Evolutionary conservation across 1,140 invertebrate species (phyloP), one percentile per base, ranked within the genome.

Genomic region (Trachymyrmex cornetzi): DNA sequence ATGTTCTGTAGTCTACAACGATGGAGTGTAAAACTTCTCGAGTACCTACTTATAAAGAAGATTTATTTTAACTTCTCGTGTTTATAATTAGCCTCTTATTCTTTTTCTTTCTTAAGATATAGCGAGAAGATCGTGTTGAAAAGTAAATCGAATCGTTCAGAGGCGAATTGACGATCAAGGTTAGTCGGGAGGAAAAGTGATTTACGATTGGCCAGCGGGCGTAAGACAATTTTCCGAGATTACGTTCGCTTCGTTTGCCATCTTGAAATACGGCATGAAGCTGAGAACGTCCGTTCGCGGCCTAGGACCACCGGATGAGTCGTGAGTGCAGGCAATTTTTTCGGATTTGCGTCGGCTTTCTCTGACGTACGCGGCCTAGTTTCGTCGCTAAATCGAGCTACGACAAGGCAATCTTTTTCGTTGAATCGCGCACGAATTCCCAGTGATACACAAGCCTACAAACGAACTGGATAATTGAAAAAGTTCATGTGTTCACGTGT

Each of bases 181-280:
- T 30, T 69, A 57, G 64, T 57, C 22, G 3, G 16, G 50, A 71
- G 11, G 64, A 81, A 71, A 57, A 16, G 53, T 57, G 66, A 81
- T 71, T 81, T 71, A 81, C 71, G 66, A 81, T 81, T 34, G 79
- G 30, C 12, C 34, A 57, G 34, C 5, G 53, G 53, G 53, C 16
- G 34, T 81, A 81, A 71, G 66, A 81, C 66, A 81, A 71, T 81
- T 81, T 81, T 81, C 64, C 66, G 48, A 81, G 79, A 81, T 81
- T 81, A 81, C 66, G 22, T 81, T 67, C 53, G 34, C 79, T 81
- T 81, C 53, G 50, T 81, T 81, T 81, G 22, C 64, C 22, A n/a
- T 22, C 66, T 81, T 71, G 79, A 81, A 71, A 71, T 81, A 81
- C 50, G 53, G 34, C 14, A 53, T 27, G 30, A 69, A 69, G 34